Base-by-base conservation (phyloP, 2,797 vertebrate species). In the Acomys russatus region DNA sequence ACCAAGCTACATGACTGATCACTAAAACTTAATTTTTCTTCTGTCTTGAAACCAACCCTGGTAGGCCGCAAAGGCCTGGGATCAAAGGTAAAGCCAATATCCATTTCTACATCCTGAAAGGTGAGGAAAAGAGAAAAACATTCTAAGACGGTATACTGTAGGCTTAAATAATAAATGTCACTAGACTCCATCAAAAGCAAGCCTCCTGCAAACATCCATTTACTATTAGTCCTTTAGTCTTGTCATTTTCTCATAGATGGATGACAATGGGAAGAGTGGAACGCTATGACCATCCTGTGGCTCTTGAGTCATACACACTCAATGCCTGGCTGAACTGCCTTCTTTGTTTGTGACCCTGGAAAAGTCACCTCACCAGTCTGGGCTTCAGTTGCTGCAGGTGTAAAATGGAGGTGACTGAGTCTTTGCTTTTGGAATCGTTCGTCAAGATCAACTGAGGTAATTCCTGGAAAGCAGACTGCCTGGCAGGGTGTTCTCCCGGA, bases 61-160 rank as follows among this genome's bases (percentile, higher is more conserved):
- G 38, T 17, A 33, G 23, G 91, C 51, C 54, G 44, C 33, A 22
- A 0, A 56, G 30, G 49, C 23, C 92, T 90, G 20, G 8, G 77
- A 94, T 71, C 68, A 7, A 71, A 54, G 68, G 80, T 91, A 94
- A 94, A 80, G 18, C 30, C 79, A 59, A 14, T 30, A 63, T 28
- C 23, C 63, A 66, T 5, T 71, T 85, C 71, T 88, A 64, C 1
- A 7, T 7, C 74, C 10, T 76, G 44, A 35, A 66, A 78, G 44
- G 74, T n/a, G 2, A 2, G 51, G 2, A 10, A 79, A 90, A 49
- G 59, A 30, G 15, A 74, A n/a, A 77, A 73, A 74, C 35, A 64
- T 33, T 17, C n/a, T 38, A 56, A 59, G 33, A 25, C 17, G 49
- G n/a, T n/a, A 63, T 17, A 71, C 35, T 82, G n/a, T 9, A 91